These are phyloP conservation scores for Zenarchopterus dispar DNA, from an alignment of 2,797 vertebrate genomes.

Conservation along the genomic window DNA sequence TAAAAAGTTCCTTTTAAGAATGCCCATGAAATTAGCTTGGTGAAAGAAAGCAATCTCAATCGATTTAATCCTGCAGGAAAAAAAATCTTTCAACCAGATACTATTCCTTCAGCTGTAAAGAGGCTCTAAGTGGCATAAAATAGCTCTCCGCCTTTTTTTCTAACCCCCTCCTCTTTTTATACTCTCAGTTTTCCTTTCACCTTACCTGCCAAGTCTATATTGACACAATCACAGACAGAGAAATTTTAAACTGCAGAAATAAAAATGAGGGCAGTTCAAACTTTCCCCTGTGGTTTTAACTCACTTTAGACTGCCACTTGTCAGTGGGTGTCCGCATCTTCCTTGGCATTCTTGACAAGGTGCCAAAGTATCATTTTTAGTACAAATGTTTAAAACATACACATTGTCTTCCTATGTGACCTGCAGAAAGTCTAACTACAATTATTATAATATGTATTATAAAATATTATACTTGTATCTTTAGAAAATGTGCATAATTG, in stretches of 20 bases:
- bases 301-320: constrained; percentile 11
- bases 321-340: constrained; percentile 17
- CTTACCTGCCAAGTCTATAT: constrained; percentile 24
- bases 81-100: constrained; percentile 69
- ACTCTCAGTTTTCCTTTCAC: constrained; percentile 37
- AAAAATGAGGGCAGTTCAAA: constrained; percentile 36
- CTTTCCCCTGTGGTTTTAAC: constrained; percentile 40
- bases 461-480: too few relatives aligned
- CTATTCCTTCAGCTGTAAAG: constrained; percentile 64
- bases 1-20: constrained; percentile 73
- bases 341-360: not conserved
- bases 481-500: not conserved
- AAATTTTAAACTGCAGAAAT: constrained; percentile 31
- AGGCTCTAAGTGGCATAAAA: constrained; percentile 69
- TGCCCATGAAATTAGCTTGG: constrained; percentile 75
- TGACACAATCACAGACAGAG: constrained; percentile 29
- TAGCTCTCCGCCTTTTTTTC: constrained; percentile 47
- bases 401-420: too few relatives aligned
- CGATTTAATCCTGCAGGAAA: constrained; percentile 68
- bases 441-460: too few relatives aligned
- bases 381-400: too few relatives aligned
- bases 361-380: too few relatives aligned
- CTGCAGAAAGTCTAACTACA: too few relatives aligned
- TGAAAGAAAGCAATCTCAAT: constrained; percentile 77
- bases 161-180: constrained; percentile 15